A percentile compares a stretch with the other conserved stretches of the same genome.
phyloP scores from a whole-genome alignment of 2,113 vertebrate genomes.

The Centropristis striata region DNA sequence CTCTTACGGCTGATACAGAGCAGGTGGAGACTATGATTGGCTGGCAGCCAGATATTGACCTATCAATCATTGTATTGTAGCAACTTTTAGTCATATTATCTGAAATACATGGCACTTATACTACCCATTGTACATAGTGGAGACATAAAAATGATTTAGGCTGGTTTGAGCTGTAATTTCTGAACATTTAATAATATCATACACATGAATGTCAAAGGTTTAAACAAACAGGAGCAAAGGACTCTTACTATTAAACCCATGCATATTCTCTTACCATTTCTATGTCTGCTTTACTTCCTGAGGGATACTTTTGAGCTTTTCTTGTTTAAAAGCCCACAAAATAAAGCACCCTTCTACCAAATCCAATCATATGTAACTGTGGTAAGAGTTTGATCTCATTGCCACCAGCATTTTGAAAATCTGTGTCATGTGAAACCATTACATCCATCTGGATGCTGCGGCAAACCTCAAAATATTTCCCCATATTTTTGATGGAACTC shows the following conservation, averaged over 20 bases:
- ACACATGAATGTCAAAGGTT: neutral
- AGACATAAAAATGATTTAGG: constrained; percentile 22
- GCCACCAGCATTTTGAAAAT: constrained; percentile 51
- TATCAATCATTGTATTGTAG: constrained; percentile 44
- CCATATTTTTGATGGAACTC: constrained; percentile 64
- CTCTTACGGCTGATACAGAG: constrained; percentile 63
- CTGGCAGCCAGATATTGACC: constrained; percentile 37
- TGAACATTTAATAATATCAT: neutral
- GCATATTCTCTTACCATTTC: neutral
- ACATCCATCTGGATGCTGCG: constrained; percentile 53
- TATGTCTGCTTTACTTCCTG: neutral
- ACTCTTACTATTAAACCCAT: neutral
- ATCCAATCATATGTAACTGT: constrained; percentile 43
- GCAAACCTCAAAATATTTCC: constrained; percentile 69
- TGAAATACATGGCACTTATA: constrained; percentile 25
- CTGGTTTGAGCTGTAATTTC: neutral
- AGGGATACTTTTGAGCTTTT: no score
- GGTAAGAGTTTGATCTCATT: constrained; percentile 50
- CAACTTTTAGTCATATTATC: constrained; percentile 17
- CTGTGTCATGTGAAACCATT: constrained; percentile 57
- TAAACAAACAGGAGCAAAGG: neutral
- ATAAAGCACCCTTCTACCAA: neutral
- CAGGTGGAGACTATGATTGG: constrained; percentile 61
- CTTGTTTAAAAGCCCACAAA: neutral
- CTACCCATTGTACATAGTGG: neutral